These are phyloP conservation scores for Ecdyonurus torrentis DNA, from an alignment of 2,888 invertebrate genomes.

Conservation along the genomic window DNA sequence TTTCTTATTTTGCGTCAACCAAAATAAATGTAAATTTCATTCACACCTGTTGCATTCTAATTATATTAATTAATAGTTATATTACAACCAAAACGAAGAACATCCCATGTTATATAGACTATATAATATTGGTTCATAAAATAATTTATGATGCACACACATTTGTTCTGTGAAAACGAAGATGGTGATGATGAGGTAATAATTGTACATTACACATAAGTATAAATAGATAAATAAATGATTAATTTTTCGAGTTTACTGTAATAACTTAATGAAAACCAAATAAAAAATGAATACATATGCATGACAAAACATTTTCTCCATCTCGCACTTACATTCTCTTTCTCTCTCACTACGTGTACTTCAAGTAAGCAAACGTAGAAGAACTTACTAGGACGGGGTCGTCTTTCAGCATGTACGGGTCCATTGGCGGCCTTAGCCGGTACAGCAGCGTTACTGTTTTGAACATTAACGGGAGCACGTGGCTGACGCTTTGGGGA, in stretches of 20 bases:
- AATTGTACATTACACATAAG: neutral
- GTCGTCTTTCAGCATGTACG: slow-evolving; percentile 30
- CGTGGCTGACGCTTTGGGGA: slow-evolving; percentile 61
- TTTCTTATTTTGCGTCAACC: no score
- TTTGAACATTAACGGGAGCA: slow-evolving; percentile 20
- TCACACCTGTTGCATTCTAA: no score
- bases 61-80: no score
- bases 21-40: no score
- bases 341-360: no score
- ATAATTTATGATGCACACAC: no score
- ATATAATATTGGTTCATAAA: no score
- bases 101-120: no score
- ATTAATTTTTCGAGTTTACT: neutral
- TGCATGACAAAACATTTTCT: no score
- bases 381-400: slow-evolving; percentile 48
- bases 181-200: neutral
- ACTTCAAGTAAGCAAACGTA: slow-evolving; percentile 1
- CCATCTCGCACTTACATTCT: no score
- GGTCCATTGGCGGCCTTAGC: slow-evolving; percentile 20
- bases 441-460: slow-evolving; percentile 21
- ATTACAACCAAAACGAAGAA: no score
- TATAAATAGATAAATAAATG: neutral
- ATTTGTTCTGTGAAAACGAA: neutral
- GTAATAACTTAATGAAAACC: neutral
- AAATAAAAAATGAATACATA: neutral